Percentiles rank a stretch among this genome's conserved stretches.
Conservation (phyloP, 2,113 vertebrate genomes). For the Coptodon rendalli region DNA sequence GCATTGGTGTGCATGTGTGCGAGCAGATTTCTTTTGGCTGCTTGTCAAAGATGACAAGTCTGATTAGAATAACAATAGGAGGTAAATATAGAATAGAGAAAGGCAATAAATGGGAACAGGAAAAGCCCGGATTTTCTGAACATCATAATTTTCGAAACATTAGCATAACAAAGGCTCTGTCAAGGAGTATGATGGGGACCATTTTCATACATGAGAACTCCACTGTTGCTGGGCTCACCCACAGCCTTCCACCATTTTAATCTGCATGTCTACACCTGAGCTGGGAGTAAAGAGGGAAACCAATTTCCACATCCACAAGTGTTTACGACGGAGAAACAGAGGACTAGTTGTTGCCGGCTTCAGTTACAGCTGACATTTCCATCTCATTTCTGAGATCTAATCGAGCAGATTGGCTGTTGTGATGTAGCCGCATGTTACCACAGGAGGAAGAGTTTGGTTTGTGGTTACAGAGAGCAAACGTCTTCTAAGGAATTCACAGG, state of each 20-base stretch:
- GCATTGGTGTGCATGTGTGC: not conserved
- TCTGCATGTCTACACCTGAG: not conserved
- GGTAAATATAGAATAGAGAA: slow-evolving; percentile 27
- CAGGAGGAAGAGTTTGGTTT: not conserved
- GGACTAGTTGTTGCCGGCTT: not conserved
- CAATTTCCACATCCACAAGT: not conserved
- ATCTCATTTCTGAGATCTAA: not conserved
- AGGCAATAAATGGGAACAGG: not conserved
- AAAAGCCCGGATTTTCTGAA: slow-evolving; percentile 33
- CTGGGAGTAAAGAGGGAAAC: not conserved
- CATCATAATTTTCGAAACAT: slow-evolving; percentile 34
- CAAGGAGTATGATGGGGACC: not conserved
- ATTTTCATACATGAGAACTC: not conserved
- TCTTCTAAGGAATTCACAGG: not conserved
- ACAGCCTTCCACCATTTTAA: not conserved
- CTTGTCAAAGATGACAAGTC: slow-evolving; percentile 37
- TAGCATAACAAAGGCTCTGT: slow-evolving; percentile 39
- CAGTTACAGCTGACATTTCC: not conserved
- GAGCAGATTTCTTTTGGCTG: not conserved
- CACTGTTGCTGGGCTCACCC: not conserved
- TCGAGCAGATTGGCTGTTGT: not conserved
- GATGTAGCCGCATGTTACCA: not conserved
- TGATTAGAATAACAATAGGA: slow-evolving; percentile 46
- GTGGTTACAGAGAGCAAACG: not conserved
- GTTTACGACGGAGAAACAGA: not conserved